Evolutionary conservation across 92 coral and sea anemone species (phyloP), one percentile per base, ranked within the genome.

Genomic region (Montipora capitata): DNA sequence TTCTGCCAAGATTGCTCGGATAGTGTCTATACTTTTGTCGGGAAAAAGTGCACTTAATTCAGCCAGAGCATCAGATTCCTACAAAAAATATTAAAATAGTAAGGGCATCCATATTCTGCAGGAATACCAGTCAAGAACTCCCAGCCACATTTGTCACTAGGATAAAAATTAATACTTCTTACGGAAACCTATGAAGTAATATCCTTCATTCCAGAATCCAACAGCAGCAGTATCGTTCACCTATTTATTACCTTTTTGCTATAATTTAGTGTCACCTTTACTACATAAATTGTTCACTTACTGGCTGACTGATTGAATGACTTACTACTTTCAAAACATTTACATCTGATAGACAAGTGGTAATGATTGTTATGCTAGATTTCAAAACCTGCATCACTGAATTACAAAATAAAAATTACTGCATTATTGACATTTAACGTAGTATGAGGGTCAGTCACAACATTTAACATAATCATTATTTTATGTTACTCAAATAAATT

Each of bases 1-100:
- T 44, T 17, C 72, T 3, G 71, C 82, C 73, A 85, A 61, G 56
- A 78, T 63, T 41, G 20, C 74, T 85, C 72, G 7, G 58, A 85
- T 85, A 42, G 64, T 27, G 62, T 72, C 74, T 40, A 73, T 40
- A 73, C 70, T 76, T 78, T 85, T 12, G 71, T 85, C 89, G 20
- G 89, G 89, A 74, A 85, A 85, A 17, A 85, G 83, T 42, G 61
- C 52, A 63, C 14, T 73, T 76, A 85, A 85, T 76, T 85, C 89
- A 58, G 69, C 85, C 58, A 85, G 20, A 59, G 80, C 80, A 52
- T 83, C 66, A 72, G 79, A 9, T 78, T 73, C 78, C 62, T 73
- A 45, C 78, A 18, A 48, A 73, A 67, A 68, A 63, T 16, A 73
- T 45, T 73, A 73, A 73, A 73, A 73, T 45, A 48, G 62, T 73